Evolutionary conservation across 2,113 vertebrate genomes (phyloP).

Genomic region (Nothobranchius furzeri): DNA sequence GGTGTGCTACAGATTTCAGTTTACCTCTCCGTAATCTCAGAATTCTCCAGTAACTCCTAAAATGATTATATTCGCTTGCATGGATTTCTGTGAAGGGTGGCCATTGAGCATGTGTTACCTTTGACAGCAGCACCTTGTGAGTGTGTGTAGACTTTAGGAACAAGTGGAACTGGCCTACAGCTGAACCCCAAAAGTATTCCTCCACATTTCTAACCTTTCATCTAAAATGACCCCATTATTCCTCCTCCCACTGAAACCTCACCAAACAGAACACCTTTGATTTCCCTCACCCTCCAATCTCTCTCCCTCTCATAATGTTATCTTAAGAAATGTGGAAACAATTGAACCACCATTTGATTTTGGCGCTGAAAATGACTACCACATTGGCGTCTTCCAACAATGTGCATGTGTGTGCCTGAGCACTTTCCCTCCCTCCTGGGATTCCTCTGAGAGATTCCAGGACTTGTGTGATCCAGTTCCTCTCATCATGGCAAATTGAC

Average conservation of each 20-base stretch:
- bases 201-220: conserved; percentile 74
- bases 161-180: conserved; percentile 70
- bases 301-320: conserved; percentile 78
- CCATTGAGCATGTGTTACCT: conserved; percentile 53
- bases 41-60: conserved; percentile 69
- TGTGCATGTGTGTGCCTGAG: conserved; percentile 34
- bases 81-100: conserved; percentile 68
- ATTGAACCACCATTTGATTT: conserved; percentile 78
- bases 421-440: conserved; percentile 49
- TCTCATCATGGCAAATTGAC: conserved; percentile 79
- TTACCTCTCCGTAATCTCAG: conserved; percentile 25
- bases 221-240: conserved; percentile 78
- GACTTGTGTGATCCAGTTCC: conserved; percentile 64
- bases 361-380: conserved; percentile 79
- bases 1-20: conserved; percentile 29
- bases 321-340: conserved; percentile 83
- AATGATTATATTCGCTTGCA: conserved; percentile 71
- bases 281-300: conserved; percentile 64
- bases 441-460: conserved; percentile 69
- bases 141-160: conserved; percentile 60
- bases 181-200: conserved; percentile 63
- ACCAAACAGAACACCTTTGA: conserved; percentile 70
- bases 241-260: conserved; percentile 66
- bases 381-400: conserved; percentile 69
- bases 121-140: conserved; percentile 64